Evolutionary conservation across 2,888 invertebrate genomes (phyloP).

Genomic region (Melieria crassipennis): DNA sequence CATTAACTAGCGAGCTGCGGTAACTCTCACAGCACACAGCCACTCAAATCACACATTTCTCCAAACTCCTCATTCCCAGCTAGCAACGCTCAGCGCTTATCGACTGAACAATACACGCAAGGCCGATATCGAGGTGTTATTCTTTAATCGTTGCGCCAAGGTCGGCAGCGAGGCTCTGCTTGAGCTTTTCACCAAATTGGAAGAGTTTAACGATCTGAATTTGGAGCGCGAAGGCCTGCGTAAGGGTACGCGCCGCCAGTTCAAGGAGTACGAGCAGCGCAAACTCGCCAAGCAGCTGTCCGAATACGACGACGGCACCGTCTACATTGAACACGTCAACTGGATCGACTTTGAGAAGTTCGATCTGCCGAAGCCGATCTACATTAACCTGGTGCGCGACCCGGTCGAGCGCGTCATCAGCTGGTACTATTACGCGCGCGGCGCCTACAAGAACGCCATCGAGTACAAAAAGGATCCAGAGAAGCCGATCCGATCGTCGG

Average conservation of each 20-base stretch:
- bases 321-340: constrained; percentile 87
- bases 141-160: constrained; percentile 93
- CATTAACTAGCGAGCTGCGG: too few species aligned
- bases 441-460: constrained; percentile 86
- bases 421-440: constrained; percentile 87
- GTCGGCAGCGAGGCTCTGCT: constrained; percentile 90
- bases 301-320: constrained; percentile 77
- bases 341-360: constrained; percentile 86
- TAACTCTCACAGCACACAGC: too few species aligned
- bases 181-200: constrained; percentile 67
- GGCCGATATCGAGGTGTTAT: constrained; percentile 77
- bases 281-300: constrained; percentile 73
- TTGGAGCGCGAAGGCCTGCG: constrained; percentile 67
- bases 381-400: constrained; percentile 86
- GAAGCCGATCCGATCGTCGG: constrained; percentile 57
- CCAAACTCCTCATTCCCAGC: background rate
- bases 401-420: constrained; percentile 88
- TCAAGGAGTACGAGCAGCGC: constrained; percentile 76
- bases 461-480: constrained; percentile 80
- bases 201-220: constrained; percentile 67
- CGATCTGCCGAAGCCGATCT: constrained; percentile 81
- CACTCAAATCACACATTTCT: too few species aligned
- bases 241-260: constrained; percentile 39
- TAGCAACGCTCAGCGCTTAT: constrained; percentile 67
- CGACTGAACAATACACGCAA: constrained; percentile 81